Percentiles rank a stretch among this genome's conserved stretches.
Conservation (phyloP, 2,113 vertebrate genomes). For the Halichoerus grypus region DNA sequence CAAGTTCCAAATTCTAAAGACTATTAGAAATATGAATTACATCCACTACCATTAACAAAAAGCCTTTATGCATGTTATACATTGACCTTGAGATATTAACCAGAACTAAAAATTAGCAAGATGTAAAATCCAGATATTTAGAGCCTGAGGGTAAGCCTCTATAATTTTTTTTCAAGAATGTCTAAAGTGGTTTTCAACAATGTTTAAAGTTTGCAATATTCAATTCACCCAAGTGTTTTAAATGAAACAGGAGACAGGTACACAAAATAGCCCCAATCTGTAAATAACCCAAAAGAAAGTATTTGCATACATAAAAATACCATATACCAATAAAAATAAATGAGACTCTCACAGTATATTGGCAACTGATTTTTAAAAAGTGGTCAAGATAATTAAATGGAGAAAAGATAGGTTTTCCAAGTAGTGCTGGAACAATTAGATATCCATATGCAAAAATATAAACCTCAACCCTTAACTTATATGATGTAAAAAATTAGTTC, state of each 20-base stretch:
- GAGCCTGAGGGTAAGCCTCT: background rate
- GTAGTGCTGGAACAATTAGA: background rate
- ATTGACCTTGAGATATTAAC: conserved; percentile 55
- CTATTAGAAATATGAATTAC: conserved; percentile 47
- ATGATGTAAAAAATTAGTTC: background rate
- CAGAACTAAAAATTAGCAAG: conserved; percentile 52
- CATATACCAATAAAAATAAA: background rate
- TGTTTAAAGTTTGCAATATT: background rate
- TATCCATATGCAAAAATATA: background rate
- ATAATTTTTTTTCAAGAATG: background rate
- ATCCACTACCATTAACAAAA: conserved; percentile 3
- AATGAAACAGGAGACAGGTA: background rate
- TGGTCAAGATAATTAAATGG: background rate
- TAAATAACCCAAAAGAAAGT: background rate
- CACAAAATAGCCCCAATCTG: background rate
- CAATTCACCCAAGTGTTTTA: background rate
- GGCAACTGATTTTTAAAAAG: background rate
- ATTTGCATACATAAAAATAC: background rate
- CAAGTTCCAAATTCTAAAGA: conserved; percentile 53
- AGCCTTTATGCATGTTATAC: background rate
- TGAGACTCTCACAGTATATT: background rate
- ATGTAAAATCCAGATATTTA: conserved; percentile 42
- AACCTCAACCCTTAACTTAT: background rate
- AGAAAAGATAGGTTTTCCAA: background rate
- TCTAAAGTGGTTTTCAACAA: background rate